A percentile compares a stretch with the other conserved stretches of the same genome.
Evolutionary conservation across 2,113 vertebrate genomes (phyloP).

Genomic region (Percina caprodes): DNA sequence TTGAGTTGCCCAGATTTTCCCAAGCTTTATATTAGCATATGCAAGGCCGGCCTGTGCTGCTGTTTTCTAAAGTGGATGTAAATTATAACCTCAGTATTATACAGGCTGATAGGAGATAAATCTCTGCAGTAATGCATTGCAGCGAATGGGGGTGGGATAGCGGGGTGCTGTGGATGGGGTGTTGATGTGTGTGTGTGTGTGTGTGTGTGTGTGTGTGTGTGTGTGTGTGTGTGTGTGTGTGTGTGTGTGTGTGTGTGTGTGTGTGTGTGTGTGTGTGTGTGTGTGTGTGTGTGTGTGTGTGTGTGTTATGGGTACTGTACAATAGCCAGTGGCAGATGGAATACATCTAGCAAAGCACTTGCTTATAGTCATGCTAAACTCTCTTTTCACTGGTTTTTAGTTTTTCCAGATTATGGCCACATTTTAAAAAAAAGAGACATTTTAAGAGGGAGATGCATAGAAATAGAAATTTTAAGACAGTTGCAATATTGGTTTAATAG

Average conservation of each 20-base stretch:
- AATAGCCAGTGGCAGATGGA: slow-evolving; percentile 77
- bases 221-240: slow-evolving; percentile 39
- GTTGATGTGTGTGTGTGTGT: slow-evolving; percentile 42
- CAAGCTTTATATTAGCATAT: slow-evolving; percentile 83
- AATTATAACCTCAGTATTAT: slow-evolving; percentile 86
- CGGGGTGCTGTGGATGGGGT: slow-evolving; percentile 48
- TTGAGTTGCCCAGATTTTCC: slow-evolving; percentile 79
- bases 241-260: slow-evolving; percentile 32
- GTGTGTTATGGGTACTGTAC: slow-evolving; percentile 71
- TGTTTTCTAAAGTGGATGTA: slow-evolving; percentile 86
- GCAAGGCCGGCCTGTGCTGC: slow-evolving; percentile 77
- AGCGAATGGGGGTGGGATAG: slow-evolving; percentile 46
- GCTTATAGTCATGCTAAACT: slow-evolving; percentile 72
- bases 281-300: slow-evolving; percentile 51
- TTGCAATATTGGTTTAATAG: slow-evolving; percentile 17
- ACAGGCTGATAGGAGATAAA: slow-evolving; percentile 84
- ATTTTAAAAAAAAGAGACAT: neutral
- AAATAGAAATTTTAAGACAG: slow-evolving; percentile 9
- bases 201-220: slow-evolving; percentile 36
- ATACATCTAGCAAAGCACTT: slow-evolving; percentile 65
- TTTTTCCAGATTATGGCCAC: slow-evolving; percentile 11
- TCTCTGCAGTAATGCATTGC: slow-evolving; percentile 84
- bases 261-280: slow-evolving; percentile 37
- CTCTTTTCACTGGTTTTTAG: slow-evolving; percentile 44
- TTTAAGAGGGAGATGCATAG: neutral